Evolutionary conservation across 2,797 vertebrate genomes (phyloP), one percentile per base, ranked within the genome.

Genomic region (Cichlasoma orientale): DNA sequence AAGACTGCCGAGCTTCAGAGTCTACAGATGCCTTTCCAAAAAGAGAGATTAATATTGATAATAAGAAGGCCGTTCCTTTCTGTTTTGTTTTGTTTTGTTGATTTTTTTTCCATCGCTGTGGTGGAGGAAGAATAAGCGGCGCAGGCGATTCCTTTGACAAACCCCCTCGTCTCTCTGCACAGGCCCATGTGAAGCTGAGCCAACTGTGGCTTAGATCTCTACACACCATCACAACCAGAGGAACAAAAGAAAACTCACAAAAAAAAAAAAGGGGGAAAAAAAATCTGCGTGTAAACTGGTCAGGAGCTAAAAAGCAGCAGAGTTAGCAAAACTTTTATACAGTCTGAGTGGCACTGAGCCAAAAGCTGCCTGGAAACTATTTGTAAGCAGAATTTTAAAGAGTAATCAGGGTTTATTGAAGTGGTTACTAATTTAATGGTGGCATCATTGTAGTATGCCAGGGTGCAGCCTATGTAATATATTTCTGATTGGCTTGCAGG

Each of bases 21-120:
- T 71, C 90, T 82, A 90, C 92, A 93, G 93, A 93, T 91, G 90
- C 88, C 83, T 82, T 86, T 93, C 92, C 91, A 91, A 92, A 92
- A 86, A 86, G 78, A 82, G 88, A 93, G 92, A 94, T 94, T 93
- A 90, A 91, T 93, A 92, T 85, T 93, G 91, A 92, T 92, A 92
- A 92, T 92, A 91, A 88, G 82, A 84, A 88, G 89, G 87, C 83
- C 78, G 55, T 75, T 90, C 83, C 85, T 88, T 88, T 92, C 84
- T 88, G 75, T 88, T 86, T 82, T 44, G 54, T 79, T 85, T 72
- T 72, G 31, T 76, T 70, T 79, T 76, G 16, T 58, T 58, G 16
- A 3, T 27, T 27, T 63, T 61, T 29, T 2, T 1, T 12, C 72
- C 68, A 66, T 90, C 86, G 80, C 84, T 87, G 88, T 79, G 85